These are phyloP conservation scores for Dicrurus megarhynchus DNA, from an alignment of 2,113 vertebrate species.

Conservation along the genomic window DNA sequence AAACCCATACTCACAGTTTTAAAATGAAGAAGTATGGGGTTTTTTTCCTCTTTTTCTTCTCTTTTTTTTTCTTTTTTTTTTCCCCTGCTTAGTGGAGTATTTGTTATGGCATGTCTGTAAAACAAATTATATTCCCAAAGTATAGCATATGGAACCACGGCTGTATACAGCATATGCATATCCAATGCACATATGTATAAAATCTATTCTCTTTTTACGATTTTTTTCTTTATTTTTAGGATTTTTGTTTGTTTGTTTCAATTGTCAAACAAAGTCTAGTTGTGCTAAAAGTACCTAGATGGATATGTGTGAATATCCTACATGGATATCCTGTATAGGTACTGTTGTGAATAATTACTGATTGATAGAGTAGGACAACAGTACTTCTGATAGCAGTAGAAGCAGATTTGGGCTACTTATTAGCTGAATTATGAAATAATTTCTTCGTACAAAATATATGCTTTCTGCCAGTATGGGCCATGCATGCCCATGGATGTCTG, in stretches of 20 bases:
- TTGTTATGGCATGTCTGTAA: not conserved
- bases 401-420: not conserved
- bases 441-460: not conserved
- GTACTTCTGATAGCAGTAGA: not conserved
- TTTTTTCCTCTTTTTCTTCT: accelerated
- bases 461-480: not conserved
- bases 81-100: accelerated
- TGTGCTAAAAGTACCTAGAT: not conserved
- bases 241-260: not conserved
- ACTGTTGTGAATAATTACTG: not conserved
- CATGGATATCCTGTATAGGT: not conserved
- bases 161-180: not conserved
- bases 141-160: not conserved
- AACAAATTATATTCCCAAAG: not conserved
- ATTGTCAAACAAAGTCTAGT: not conserved
- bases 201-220: not conserved
- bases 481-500: not conserved
- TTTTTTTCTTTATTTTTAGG: not conserved
- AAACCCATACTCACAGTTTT: not conserved
- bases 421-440: not conserved
- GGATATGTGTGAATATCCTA: not conserved
- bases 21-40: not conserved
- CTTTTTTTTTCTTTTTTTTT: accelerated
- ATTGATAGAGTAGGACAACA: not conserved
- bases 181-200: accelerated